A percentile compares a stretch with the other conserved stretches of the same genome.
Conservation (phyloP, 92 coral and sea anemone species). For the Pocillopora grandis region DNA sequence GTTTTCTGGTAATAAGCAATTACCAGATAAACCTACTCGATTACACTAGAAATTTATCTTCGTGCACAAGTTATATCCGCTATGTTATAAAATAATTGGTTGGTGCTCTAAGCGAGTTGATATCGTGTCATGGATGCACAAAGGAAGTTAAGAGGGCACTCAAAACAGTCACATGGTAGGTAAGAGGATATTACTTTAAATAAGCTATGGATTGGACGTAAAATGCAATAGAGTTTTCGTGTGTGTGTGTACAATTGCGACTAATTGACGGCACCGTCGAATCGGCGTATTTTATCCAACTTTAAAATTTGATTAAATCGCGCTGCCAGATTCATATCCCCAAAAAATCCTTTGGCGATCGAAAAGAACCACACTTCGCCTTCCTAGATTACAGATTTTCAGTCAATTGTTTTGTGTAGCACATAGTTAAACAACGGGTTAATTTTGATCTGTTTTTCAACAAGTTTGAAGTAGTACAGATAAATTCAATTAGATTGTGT, state of each 20-base stretch:
- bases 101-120: too few relatives aligned
- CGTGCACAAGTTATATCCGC: too few relatives aligned
- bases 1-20: too few relatives aligned
- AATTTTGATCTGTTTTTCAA: not conserved
- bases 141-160: too few relatives aligned
- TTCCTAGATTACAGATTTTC: not conserved
- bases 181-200: not conserved
- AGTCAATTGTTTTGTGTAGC: not conserved
- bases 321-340: not conserved
- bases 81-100: too few relatives aligned
- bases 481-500: too few relatives aligned
- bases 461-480: not conserved
- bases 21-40: too few relatives aligned
- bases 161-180: not conserved
- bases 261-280: conserved; percentile 11
- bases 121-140: too few relatives aligned
- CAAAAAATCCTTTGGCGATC: conserved; percentile 6
- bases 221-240: not conserved
- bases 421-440: not conserved
- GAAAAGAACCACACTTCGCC: not conserved
- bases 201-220: not conserved
- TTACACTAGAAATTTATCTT: too few relatives aligned
- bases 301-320: not conserved
- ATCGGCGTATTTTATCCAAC: not conserved
- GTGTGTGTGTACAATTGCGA: not conserved